Percentiles rank a stretch among this genome's conserved stretches.
Evolutionary conservation across 2,888 invertebrate species (phyloP).

Genomic region (Galerucella calmariensis): DNA sequence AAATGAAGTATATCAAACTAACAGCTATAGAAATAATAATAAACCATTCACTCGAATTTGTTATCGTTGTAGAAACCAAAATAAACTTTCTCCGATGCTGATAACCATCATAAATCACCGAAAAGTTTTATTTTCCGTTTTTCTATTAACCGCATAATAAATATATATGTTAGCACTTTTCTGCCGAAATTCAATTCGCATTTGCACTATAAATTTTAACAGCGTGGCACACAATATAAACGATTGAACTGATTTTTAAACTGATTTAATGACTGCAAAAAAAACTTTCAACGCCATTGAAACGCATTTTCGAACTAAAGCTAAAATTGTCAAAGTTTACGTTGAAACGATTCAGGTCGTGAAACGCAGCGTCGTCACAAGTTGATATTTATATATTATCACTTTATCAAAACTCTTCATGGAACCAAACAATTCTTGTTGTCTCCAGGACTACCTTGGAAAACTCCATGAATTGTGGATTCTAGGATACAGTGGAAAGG

Average conservation of each 20-base stretch:
- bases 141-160: conserved; percentile 37
- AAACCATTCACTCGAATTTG: conserved; percentile 27
- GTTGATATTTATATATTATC: neutral
- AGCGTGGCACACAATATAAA: conserved; percentile 37
- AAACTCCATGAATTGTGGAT: too few relatives aligned
- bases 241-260: conserved; percentile 42
- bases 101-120: conserved; percentile 34
- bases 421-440: too few relatives aligned
- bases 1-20: too few relatives aligned
- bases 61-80: conserved; percentile 33
- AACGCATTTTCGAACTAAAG: conserved; percentile 48
- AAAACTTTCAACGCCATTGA: conserved; percentile 46
- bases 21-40: neutral
- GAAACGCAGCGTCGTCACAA: conserved; percentile 22
- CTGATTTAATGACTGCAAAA: conserved; percentile 40
- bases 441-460: too few relatives aligned
- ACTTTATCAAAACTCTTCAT: too few relatives aligned
- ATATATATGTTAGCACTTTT: conserved; percentile 42
- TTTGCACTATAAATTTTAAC: conserved; percentile 42
- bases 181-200: conserved; percentile 41
- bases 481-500: too few relatives aligned
- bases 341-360: conserved; percentile 32
- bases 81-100: conserved; percentile 31
- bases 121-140: conserved; percentile 22
- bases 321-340: conserved; percentile 55